A percentile compares a stretch with the other conserved stretches of the same genome.
phyloP scores from a whole-genome alignment of 2,888 invertebrate species.

The Brassicogethes aeneus region DNA sequence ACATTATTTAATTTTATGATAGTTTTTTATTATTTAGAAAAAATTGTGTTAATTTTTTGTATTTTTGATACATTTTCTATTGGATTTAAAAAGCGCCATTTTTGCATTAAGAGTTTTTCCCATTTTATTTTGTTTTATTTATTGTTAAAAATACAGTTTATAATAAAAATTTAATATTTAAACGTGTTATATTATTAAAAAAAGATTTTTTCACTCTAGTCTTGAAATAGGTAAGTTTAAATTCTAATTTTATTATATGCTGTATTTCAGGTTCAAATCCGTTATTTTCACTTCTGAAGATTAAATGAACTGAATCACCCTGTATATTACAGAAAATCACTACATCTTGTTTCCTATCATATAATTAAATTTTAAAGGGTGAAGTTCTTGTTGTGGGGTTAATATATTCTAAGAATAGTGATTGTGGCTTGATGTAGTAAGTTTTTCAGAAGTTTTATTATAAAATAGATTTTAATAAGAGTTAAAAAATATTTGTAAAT shows the following conservation, averaged over 20 bases:
- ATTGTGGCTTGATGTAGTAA: background rate
- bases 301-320: background rate
- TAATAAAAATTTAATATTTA: background rate
- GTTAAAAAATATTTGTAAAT: background rate
- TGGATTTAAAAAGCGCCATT: constrained; percentile 6
- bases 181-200: background rate
- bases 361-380: background rate
- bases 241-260: background rate
- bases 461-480: background rate
- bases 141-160: background rate
- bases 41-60: constrained; percentile 7
- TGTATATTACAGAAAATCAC: background rate
- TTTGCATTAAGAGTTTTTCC: constrained; percentile 1
- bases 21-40: background rate
- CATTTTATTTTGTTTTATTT: background rate
- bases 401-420: background rate
- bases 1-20: background rate
- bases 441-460: background rate
- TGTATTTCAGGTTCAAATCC: background rate
- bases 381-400: background rate
- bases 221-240: background rate
- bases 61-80: constrained; percentile 11
- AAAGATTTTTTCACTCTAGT: background rate
- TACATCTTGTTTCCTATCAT: background rate
- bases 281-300: background rate